phyloP scores from a whole-genome alignment of 2,797 vertebrate species.

The Anableps anableps region DNA sequence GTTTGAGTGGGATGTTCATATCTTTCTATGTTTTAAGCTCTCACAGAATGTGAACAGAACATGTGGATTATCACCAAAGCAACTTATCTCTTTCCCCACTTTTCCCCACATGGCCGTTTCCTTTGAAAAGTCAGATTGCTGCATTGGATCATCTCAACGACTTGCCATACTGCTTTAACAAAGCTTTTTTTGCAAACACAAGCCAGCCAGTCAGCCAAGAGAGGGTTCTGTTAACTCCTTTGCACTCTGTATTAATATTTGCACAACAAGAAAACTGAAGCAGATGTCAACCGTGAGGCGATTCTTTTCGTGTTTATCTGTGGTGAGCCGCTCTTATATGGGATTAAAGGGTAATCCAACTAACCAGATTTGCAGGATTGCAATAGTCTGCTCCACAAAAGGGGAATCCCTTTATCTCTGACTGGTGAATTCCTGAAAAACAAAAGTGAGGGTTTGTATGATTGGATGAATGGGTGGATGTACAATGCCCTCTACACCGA shows the following conservation, averaged over 20 bases:
- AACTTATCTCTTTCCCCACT: constrained; percentile 40
- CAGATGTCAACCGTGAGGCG: constrained; percentile 67
- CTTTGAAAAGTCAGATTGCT: constrained; percentile 52
- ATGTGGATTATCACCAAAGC: constrained; percentile 42
- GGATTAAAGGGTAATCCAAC: constrained; percentile 72
- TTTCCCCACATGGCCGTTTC: constrained; percentile 38
- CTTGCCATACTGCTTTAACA: constrained; percentile 56
- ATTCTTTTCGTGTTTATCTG: constrained; percentile 30
- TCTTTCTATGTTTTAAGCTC: constrained; percentile 38
- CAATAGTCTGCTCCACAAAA: constrained; percentile 36
- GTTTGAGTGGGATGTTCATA: constrained; percentile 40
- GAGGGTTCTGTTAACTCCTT: constrained; percentile 67
- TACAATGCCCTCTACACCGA: not conserved
- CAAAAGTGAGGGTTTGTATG: not conserved
- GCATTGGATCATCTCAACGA: constrained; percentile 56
- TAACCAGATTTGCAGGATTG: constrained; percentile 55
- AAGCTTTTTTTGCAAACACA: constrained; percentile 68
- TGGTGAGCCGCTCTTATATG: constrained; percentile 56
- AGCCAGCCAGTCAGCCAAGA: constrained; percentile 65
- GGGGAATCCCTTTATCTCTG: constrained; percentile 15
- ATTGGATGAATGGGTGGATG: not conserved
- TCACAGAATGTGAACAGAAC: too few relatives aligned
- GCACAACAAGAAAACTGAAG: constrained; percentile 61
- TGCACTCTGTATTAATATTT: constrained; percentile 76
- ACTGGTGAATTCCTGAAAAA: constrained; percentile 23